phyloP scores from a whole-genome alignment of 2,113 vertebrate genomes.

The Numenius arquata region DNA sequence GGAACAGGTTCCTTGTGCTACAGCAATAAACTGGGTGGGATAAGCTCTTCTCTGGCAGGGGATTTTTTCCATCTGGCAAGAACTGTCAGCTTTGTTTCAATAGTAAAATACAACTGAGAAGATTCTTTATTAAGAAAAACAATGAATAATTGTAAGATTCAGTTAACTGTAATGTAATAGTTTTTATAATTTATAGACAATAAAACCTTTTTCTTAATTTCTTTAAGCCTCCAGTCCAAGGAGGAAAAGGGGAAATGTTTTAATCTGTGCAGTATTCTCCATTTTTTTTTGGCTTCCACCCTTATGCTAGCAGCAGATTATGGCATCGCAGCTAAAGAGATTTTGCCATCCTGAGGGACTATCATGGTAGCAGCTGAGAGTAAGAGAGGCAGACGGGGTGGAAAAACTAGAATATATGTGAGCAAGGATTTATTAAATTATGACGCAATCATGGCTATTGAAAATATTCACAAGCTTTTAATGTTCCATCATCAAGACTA shows the following conservation, averaged over 20 bases:
- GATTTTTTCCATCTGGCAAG: not conserved
- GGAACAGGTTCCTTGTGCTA: not conserved
- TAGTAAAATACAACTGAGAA: not conserved
- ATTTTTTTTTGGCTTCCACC: not conserved
- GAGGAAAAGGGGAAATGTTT: not conserved
- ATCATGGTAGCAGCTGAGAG: not conserved
- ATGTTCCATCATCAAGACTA: not conserved
- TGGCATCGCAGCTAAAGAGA: not conserved
- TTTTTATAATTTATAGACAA: not conserved
- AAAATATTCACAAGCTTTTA: slow-evolving; percentile 2
- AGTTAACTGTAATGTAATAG: not conserved
- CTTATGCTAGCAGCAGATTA: not conserved
- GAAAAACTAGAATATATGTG: not conserved
- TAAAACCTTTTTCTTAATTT: not conserved
- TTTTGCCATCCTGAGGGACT: slow-evolving; percentile 19
- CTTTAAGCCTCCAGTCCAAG: not conserved
- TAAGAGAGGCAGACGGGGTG: not conserved
- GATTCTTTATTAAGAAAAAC: not conserved
- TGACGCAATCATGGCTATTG: not conserved
- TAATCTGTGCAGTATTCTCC: not conserved
- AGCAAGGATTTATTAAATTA: slow-evolving; percentile 20
- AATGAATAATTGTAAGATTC: not conserved
- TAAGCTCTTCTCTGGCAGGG: not conserved
- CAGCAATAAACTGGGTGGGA: not conserved
- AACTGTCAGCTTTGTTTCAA: not conserved